A percentile compares a stretch with the other conserved stretches of the same genome.
phyloP scores from a whole-genome alignment of 2,797 vertebrate genomes.

The Urosaurus nigricauda region DNA sequence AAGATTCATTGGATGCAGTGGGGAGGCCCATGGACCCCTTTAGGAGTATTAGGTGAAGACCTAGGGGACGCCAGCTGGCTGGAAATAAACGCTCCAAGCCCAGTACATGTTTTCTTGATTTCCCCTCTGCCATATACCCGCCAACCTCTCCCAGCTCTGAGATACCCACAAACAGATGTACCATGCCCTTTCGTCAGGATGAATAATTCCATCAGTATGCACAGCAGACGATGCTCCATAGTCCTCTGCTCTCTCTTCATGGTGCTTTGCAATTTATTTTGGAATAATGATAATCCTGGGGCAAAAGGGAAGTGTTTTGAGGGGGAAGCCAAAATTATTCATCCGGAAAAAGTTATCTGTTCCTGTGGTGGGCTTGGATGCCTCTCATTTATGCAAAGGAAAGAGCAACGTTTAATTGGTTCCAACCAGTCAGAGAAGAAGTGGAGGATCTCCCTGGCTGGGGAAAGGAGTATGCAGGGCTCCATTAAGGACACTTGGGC shows the following conservation, averaged over 20 bases:
- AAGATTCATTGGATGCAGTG: no score
- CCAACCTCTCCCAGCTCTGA: background rate
- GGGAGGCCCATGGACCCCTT: no score
- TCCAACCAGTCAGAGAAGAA: conserved; percentile 6
- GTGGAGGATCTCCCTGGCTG: background rate
- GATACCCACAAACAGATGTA: background rate
- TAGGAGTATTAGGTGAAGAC: no score
- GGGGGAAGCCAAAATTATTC: background rate
- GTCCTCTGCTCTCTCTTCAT: background rate
- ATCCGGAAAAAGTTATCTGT: conserved; percentile 14
- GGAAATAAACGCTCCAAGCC: background rate
- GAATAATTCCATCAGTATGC: conserved; percentile 7
- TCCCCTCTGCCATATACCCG: background rate
- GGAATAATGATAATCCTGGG: background rate
- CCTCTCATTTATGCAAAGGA: background rate
- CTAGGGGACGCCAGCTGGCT: no score
- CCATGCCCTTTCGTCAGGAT: background rate
- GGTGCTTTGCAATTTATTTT: background rate
- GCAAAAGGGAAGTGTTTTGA: background rate
- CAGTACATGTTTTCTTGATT: no score
- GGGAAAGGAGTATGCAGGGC: background rate
- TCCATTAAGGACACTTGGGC: background rate
- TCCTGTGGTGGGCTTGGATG: background rate
- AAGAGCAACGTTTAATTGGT: conserved; percentile 15
- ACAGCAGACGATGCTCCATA: conserved; percentile 21